Conservation (phyloP, 2,888 invertebrate species). For the Eupithecia pulchellata region DNA sequence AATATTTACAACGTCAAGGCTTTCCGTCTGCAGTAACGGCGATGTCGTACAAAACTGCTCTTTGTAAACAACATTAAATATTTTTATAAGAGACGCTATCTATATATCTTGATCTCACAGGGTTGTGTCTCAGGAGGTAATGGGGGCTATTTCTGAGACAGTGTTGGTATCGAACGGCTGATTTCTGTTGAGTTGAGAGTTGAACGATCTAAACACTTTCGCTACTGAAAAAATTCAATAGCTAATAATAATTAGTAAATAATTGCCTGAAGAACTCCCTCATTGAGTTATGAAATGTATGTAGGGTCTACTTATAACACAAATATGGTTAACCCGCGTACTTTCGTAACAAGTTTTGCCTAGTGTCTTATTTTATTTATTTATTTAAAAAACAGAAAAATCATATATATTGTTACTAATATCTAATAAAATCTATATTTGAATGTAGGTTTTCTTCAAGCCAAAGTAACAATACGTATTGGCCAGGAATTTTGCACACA, state of each 20-base stretch:
- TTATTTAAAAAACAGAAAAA: too few species aligned
- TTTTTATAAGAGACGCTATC: conserved; percentile 34
- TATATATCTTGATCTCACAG: conserved; percentile 12
- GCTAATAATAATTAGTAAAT: background rate
- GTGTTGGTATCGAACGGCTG: background rate
- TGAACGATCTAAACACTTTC: background rate
- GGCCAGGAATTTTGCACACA: background rate
- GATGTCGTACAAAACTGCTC: conserved; percentile 40
- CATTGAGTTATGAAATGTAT: too few species aligned
- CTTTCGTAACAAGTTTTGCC: background rate
- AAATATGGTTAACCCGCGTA: background rate
- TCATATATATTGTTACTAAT: too few species aligned
- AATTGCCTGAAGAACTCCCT: too few species aligned
- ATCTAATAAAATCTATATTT: too few species aligned
- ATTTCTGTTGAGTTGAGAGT: too few species aligned
- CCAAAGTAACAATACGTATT: background rate
- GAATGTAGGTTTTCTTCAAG: background rate
- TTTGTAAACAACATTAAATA: conserved; percentile 46
- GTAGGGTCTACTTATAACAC: background rate
- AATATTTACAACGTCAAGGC: background rate
- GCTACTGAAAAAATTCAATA: background rate
- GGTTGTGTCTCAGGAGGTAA: background rate
- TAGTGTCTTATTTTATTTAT: too few species aligned
- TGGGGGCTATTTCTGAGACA: background rate
- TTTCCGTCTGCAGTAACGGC: conserved; percentile 20